Evolutionary conservation across 92 coral and sea anemone genomes (phyloP).

Genomic region (Palythoa grandis): DNA sequence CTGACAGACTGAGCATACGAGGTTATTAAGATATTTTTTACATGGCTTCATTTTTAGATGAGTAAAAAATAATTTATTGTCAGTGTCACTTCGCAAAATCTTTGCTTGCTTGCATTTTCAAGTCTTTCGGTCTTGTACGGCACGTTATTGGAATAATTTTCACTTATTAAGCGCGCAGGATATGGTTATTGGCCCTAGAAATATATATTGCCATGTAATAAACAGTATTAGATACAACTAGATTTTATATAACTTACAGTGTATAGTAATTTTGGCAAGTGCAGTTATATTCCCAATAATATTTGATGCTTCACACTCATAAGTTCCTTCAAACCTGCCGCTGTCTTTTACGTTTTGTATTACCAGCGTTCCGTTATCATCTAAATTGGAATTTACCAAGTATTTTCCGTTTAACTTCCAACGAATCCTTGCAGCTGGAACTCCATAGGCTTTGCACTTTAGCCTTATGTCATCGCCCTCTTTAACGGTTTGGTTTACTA

Average conservation of each 20-base stretch:
- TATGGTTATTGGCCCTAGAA: too few relatives aligned
- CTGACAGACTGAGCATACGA: too few relatives aligned
- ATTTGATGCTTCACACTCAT: conserved; percentile 37
- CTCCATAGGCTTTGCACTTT: not conserved
- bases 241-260: conserved; percentile 14
- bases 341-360: not conserved
- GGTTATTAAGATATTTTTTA: too few relatives aligned
- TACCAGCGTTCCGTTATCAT: conserved; percentile 4
- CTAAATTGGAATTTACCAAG: not conserved
- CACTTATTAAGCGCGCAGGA: too few relatives aligned
- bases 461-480: not conserved
- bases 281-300: not conserved
- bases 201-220: too few relatives aligned
- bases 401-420: conserved; percentile 15
- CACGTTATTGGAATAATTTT: too few relatives aligned
- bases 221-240: too few relatives aligned
- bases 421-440: conserved; percentile 15
- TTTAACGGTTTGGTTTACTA: not conserved
- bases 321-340: conserved; percentile 1
- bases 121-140: too few relatives aligned
- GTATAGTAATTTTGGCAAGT: not conserved
- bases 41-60: too few relatives aligned
- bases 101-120: too few relatives aligned
- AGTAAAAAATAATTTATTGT: too few relatives aligned
- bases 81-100: too few relatives aligned